These are phyloP conservation scores for zebrafish (Danio rerio) DNA, from an alignment of 2,113 vertebrate genomes.

Conservation along the genomic window GRCz12tu NC_133181.1:30454001-30454500, in stretches of 20 bases:
- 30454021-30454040: conserved; percentile 41
- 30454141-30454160: conserved; percentile 36
- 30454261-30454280: background rate
- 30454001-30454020: conserved; percentile 18
- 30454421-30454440: too few relatives aligned
- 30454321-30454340: too few relatives aligned
- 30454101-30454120: conserved; percentile 50
- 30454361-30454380: too few relatives aligned
- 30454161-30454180: conserved; percentile 5
- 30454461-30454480: too few relatives aligned
- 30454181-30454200: conserved; percentile 1
- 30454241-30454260: conserved; percentile 1
- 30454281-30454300: background rate
- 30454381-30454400: too few relatives aligned
- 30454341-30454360: too few relatives aligned
- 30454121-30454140: conserved; percentile 35
- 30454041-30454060: conserved; percentile 54
- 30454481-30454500: too few relatives aligned
- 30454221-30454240: background rate
- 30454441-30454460: too few relatives aligned
- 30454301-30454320: too few relatives aligned
- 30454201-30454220: background rate
- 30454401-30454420: too few relatives aligned
- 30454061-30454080: conserved; percentile 54
- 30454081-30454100: conserved; percentile 53